phyloP scores from a whole-genome alignment of 2,888 invertebrate genomes.

The Drosophila nr. perissopoda region DNA sequence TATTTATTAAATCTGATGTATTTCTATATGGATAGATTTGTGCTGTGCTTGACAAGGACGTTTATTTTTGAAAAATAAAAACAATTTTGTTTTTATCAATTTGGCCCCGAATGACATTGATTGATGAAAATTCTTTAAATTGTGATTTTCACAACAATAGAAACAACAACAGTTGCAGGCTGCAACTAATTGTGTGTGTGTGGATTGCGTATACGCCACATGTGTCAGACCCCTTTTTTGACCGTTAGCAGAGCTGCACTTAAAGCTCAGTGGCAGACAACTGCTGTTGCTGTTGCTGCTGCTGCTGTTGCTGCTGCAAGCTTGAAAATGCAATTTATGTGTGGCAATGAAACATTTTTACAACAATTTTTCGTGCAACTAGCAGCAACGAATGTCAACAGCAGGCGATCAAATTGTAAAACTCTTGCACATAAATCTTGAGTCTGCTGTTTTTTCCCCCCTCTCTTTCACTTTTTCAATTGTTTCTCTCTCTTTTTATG shows the following conservation, averaged over 20 bases:
- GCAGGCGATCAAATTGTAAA: conserved; percentile 79
- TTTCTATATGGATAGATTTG: not conserved
- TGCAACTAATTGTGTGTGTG: conserved; percentile 59
- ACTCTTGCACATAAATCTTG: conserved; percentile 77
- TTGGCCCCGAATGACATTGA: conserved; percentile 65
- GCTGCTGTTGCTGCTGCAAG: conserved; percentile 21
- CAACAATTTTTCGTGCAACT: conserved; percentile 57
- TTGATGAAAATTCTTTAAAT: conserved; percentile 74
- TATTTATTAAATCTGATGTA: conserved; percentile 11
- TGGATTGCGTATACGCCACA: conserved; percentile 55
- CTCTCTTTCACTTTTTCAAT: not conserved
- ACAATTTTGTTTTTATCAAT: conserved; percentile 21
- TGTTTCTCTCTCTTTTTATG: conserved; percentile 31
- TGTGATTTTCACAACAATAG: conserved; percentile 34
- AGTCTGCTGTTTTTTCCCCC: conserved; percentile 28
- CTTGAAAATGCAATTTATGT: conserved; percentile 63
- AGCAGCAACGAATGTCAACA: conserved; percentile 71
- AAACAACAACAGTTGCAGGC: conserved; percentile 15
- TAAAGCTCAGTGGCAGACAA: conserved; percentile 59
- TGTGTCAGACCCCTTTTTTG: conserved; percentile 17
- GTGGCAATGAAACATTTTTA: conserved; percentile 70
- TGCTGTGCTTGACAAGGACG: conserved; percentile 26
- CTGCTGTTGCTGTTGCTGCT: conserved; percentile 13
- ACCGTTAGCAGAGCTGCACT: conserved; percentile 40
- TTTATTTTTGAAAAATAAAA: conserved; percentile 14